Conservation (phyloP, 2,113 vertebrate genomes). For the Halcyon senegalensis region DNA sequence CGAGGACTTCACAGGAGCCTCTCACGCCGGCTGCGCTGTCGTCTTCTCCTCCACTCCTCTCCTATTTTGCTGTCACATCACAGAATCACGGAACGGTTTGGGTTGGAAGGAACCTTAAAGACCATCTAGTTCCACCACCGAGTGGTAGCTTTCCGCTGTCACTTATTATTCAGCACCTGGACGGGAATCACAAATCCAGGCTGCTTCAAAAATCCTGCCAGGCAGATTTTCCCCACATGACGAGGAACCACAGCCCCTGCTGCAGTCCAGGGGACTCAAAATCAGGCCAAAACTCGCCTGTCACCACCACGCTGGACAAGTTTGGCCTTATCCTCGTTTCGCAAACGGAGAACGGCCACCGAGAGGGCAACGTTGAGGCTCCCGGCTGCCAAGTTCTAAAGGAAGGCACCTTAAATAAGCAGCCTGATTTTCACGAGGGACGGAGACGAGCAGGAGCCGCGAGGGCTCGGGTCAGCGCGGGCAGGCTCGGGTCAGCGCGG, state of each 20-base stretch:
- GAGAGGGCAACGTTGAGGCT: not conserved
- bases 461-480: fast-evolving
- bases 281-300: not conserved
- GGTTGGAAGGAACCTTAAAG: not conserved
- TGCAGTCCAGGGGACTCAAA: not conserved
- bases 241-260: not conserved
- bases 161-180: not conserved
- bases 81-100: not conserved
- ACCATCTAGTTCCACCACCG: not conserved
- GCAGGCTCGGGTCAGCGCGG: fast-evolving
- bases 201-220: not conserved
- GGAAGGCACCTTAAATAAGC: not conserved
- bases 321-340: not conserved
- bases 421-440: not conserved
- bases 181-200: not conserved
- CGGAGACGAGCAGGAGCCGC: not conserved
- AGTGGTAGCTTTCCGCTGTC: not conserved
- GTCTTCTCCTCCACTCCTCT: not conserved
- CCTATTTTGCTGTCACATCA: not conserved
- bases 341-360: not conserved
- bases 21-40: not conserved
- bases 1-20: not conserved
- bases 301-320: not conserved
- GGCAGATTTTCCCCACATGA: not conserved
- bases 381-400: not conserved